Conservation (phyloP, 1,140 invertebrate genomes). For the Lysiphlebus fabarum region DNA sequence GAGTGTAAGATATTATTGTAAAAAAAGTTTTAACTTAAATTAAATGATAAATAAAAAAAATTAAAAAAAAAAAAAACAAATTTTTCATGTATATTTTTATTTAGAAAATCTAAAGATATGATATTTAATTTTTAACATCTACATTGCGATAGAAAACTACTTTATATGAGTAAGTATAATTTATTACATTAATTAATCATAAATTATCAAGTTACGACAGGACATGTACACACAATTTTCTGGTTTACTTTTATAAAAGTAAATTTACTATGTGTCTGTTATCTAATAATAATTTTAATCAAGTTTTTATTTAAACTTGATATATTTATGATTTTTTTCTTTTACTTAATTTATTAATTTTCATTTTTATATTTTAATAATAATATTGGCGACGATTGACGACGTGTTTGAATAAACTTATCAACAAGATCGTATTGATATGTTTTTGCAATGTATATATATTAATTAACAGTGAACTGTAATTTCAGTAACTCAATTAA, state of each 20-base stretch:
- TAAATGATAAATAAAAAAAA: constrained; percentile 53
- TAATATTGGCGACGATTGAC: constrained; percentile 17
- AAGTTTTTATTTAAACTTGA: too few relatives aligned
- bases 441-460: constrained; percentile 23
- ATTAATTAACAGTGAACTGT: constrained; percentile 38
- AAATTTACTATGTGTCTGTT: neutral
- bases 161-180: constrained; percentile 1
- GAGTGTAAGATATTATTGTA: constrained; percentile 57
- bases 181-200: constrained; percentile 12
- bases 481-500: constrained; percentile 39
- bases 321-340: too few relatives aligned
- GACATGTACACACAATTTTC: neutral
- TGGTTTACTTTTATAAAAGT: neutral
- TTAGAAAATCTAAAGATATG: too few relatives aligned
- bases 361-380: neutral
- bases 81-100: too few relatives aligned
- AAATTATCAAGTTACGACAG: constrained; percentile 2
- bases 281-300: neutral
- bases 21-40: constrained; percentile 57
- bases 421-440: constrained; percentile 28
- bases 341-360: neutral
- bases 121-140: too few relatives aligned
- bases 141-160: too few relatives aligned
- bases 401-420: constrained; percentile 29
- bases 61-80: neutral